These are phyloP conservation scores for Brenthis daphne DNA, from an alignment of 2,888 invertebrate genomes.

Conservation along the genomic window DNA sequence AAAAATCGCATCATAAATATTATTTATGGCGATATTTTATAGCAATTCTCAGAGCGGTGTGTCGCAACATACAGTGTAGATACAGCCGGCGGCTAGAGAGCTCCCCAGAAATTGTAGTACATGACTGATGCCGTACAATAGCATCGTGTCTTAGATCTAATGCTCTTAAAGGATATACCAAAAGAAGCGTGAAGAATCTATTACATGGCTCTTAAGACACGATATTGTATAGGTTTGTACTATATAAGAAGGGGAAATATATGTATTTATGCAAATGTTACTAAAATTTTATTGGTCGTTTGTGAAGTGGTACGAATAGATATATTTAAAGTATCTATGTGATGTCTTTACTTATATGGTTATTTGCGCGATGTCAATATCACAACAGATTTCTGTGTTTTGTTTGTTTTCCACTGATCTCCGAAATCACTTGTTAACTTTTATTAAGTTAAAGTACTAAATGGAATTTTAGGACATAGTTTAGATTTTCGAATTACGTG, in stretches of 20 bases:
- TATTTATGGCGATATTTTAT: background rate
- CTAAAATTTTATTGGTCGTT: background rate
- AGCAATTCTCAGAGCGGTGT: conserved; percentile 15
- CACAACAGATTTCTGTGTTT: no score
- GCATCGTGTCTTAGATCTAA: conserved; percentile 15
- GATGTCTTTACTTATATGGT: no score
- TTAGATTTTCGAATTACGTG: no score
- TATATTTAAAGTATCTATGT: background rate
- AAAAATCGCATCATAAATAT: no score
- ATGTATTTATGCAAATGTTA: no score
- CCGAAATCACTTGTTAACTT: no score
- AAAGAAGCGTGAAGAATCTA: conserved; percentile 18
- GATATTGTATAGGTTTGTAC: conserved; percentile 7
- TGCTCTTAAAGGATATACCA: conserved; percentile 19
- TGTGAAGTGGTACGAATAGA: background rate
- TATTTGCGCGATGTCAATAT: no score
- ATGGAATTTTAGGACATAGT: no score
- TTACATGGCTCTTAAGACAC: conserved; percentile 5
- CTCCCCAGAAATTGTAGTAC: conserved; percentile 16
- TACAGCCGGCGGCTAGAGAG: conserved; percentile 25
- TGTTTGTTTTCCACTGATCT: no score
- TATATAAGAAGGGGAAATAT: background rate
- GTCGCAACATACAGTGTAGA: conserved; percentile 35
- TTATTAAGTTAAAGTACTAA: no score
- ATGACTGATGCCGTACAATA: conserved; percentile 9